Evolutionary conservation across 1,140 invertebrate species (phyloP).

Genomic region (Neodiprion virginianus): DNA sequence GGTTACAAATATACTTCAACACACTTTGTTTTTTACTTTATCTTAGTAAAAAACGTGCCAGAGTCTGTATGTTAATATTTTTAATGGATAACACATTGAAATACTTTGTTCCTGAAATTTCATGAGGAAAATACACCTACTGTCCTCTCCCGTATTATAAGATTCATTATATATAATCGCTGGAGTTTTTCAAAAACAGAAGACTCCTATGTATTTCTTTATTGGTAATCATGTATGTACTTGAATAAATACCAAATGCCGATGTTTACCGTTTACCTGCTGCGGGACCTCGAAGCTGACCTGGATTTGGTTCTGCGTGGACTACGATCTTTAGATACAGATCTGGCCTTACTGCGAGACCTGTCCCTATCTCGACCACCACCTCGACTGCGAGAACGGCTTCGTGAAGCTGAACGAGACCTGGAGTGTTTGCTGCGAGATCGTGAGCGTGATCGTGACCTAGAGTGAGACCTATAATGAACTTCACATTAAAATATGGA

Average conservation of each 20-base stretch:
- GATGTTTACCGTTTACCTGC: constrained; percentile 49
- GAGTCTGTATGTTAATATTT: too few species aligned
- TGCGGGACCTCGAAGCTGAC: constrained; percentile 53
- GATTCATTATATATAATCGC: too few species aligned
- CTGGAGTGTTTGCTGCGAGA: constrained; percentile 56
- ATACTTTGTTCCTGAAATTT: too few species aligned
- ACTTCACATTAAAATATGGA: constrained; percentile 26
- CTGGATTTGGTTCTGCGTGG: constrained; percentile 55
- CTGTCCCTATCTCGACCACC: constrained; percentile 39
- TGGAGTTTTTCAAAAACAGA: too few species aligned
- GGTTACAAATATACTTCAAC: too few species aligned
- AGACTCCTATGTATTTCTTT: too few species aligned
- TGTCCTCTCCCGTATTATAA: too few species aligned
- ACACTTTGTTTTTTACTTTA: too few species aligned
- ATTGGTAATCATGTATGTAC: too few species aligned
- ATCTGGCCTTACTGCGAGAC: constrained; percentile 64
- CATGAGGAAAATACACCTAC: too few species aligned
- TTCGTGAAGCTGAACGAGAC: constrained; percentile 61
- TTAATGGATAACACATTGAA: too few species aligned
- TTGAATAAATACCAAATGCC: background rate
- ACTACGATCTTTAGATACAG: constrained; percentile 61
- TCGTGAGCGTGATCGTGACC: constrained; percentile 57
- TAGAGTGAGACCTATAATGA: constrained; percentile 52
- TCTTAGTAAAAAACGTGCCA: too few species aligned
- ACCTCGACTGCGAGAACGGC: constrained; percentile 57